Evolutionary conservation across 2,888 invertebrate species (phyloP).

Genomic region (Leucoptera coffeella): DNA sequence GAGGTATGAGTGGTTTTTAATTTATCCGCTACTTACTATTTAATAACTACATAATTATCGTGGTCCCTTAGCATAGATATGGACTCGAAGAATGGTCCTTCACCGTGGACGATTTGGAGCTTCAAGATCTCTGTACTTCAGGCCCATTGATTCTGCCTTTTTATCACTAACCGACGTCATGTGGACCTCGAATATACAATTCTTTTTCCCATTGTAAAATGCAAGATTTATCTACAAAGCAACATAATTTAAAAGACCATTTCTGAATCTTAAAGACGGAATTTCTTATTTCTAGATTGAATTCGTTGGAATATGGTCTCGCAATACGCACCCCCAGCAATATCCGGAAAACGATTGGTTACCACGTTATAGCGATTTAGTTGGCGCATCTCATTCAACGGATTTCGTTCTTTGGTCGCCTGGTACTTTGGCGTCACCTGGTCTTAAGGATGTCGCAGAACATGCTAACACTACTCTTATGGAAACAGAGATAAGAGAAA

Average conservation of each 20-base stretch:
- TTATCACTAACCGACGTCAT: too few relatives aligned
- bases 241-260: background rate
- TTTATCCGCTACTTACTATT: too few relatives aligned
- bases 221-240: too few relatives aligned
- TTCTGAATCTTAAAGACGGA: background rate
- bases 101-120: too few relatives aligned
- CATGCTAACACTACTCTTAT: conserved; percentile 27
- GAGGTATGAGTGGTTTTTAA: conserved; percentile 15
- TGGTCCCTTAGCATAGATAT: too few relatives aligned
- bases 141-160: too few relatives aligned
- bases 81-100: too few relatives aligned
- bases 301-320: conserved; percentile 36
- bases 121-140: too few relatives aligned
- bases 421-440: conserved; percentile 23
- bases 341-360: conserved; percentile 39
- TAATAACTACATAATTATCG: too few relatives aligned
- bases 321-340: conserved; percentile 28
- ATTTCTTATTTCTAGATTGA: conserved; percentile 14
- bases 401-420: conserved; percentile 30
- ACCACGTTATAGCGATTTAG: conserved; percentile 29
- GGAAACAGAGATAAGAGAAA: conserved; percentile 29
- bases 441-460: conserved; percentile 28
- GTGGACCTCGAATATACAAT: too few relatives aligned
- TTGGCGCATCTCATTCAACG: conserved; percentile 29
- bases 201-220: too few relatives aligned